phyloP scores from a whole-genome alignment of 2,113 vertebrate genomes.

The Rhizomys pruinosus region DNA sequence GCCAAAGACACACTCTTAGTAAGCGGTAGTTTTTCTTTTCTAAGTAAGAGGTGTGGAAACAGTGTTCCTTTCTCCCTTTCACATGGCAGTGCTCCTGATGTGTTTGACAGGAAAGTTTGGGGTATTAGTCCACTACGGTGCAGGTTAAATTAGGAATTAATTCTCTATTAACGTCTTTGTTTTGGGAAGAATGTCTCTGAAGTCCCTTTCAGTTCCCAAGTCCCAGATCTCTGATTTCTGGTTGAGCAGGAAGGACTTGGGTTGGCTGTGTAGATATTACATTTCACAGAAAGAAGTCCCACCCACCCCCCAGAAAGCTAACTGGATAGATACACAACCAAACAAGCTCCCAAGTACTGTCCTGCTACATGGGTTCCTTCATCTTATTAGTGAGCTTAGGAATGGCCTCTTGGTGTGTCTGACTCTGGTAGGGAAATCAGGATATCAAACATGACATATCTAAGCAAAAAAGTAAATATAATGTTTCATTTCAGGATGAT shows the following conservation, averaged over 20 bases:
- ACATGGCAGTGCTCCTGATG: background rate
- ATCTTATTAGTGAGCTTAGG: background rate
- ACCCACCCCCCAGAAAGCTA: background rate
- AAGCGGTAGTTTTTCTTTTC: background rate
- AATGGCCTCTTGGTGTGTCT: background rate
- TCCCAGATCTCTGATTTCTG: background rate
- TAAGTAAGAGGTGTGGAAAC: background rate
- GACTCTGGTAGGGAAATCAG: background rate
- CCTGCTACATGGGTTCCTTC: too few species aligned
- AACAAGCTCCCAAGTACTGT: background rate
- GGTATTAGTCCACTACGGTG: too few species aligned
- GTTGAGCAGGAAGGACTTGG: background rate
- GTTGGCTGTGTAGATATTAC: background rate
- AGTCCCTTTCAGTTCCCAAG: background rate
- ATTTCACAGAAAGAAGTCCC: slow-evolving; percentile 21
- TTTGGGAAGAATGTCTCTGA: background rate
- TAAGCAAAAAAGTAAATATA: slow-evolving; percentile 57
- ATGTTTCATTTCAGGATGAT: slow-evolving; percentile 90
- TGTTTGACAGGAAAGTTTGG: background rate
- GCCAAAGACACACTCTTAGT: slow-evolving; percentile 10
- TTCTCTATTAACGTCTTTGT: background rate
- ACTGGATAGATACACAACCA: background rate
- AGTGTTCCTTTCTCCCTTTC: background rate
- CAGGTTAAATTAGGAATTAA: background rate
- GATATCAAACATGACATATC: slow-evolving; percentile 52